Evolutionary conservation across 2,113 vertebrate genomes (phyloP), one percentile per base, ranked within the genome.

Genomic region (Zootoca vivipara): DNA sequence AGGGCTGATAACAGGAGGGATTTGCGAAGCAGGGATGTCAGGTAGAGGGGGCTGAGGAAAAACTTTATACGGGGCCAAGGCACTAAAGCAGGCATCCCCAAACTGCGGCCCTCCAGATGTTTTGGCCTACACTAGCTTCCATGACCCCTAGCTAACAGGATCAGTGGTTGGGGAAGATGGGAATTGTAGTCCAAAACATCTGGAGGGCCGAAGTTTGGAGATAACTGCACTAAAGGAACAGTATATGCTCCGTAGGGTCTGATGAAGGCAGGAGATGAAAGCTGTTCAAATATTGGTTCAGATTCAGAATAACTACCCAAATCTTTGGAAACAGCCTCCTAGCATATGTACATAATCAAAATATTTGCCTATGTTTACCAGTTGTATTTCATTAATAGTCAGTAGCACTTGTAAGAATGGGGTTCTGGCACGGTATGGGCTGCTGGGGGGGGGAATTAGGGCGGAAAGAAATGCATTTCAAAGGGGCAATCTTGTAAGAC

Each of bases 1-100:
- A 38, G 40, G 10, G 3, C 1, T 26, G 30, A 46, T 9, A 15
- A 46, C 75, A 15, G 1, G 46, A 6, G 2, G 6, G 0, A 26
- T 78, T 52, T 78, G 24, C 16, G 24, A 78, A 38, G 26, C 42
- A 52, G 30, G 30, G 30, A 30, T 72, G 30, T 30, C 30, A 72
- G 28, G 9, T 4, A 15, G 26, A 52, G 26, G 42, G 40, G 42
- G 42, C 28, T 26, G 40, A 46, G 1, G 12, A 78, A 78, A 30
- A 46, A 13, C 12, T 4, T 72, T 72, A 72, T 52, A 78, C 13
- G 16, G 20, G 75, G 40, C 40, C 38, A 46, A 26, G 4, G 12
- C 24, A 46, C 24, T 62, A 30, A 70, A 70, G 26, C n/a, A n/a
- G n/a, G n/a, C n/a, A n/a, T n/a, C n/a, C n/a, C n/a, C n/a, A n/a